phyloP scores from a whole-genome alignment of 2,888 invertebrate species.

The Phortica magna region DNA sequence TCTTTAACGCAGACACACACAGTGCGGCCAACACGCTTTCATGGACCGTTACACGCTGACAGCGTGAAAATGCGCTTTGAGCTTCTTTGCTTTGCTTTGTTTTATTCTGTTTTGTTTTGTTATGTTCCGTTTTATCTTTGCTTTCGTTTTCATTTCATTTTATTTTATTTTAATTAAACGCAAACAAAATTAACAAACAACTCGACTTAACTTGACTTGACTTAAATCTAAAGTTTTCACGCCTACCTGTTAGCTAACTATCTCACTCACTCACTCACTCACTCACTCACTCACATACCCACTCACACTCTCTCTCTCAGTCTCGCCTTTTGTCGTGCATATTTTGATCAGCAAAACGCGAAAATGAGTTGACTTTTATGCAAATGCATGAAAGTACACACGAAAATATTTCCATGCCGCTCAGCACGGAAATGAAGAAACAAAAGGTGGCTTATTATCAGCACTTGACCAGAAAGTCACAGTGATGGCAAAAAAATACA shows the following conservation, averaged over 20 bases:
- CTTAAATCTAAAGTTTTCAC: background rate
- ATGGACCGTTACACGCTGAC: no score
- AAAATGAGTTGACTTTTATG: slow-evolving; percentile 69
- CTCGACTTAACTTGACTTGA: background rate
- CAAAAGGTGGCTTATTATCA: background rate
- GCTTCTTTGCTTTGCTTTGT: background rate
- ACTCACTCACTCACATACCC: background rate
- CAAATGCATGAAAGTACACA: slow-evolving; percentile 60
- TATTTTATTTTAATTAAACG: slow-evolving; percentile 24
- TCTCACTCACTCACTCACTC: background rate
- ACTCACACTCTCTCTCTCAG: background rate
- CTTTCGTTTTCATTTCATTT: background rate
- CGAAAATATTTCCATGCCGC: background rate
- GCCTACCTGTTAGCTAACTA: background rate
- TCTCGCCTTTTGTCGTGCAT: background rate
- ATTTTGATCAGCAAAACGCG: background rate
- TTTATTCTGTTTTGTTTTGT: background rate
- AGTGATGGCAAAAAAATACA: background rate
- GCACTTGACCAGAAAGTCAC: background rate
- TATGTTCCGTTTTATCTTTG: background rate
- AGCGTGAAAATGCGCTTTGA: no score
- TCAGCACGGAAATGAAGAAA: background rate
- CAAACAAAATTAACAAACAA: slow-evolving; percentile 27
- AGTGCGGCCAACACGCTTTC: no score
- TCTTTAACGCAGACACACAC: no score